Conservation (phyloP, 2,113 vertebrate genomes). For the Erythrolamprus reginae region DNA sequence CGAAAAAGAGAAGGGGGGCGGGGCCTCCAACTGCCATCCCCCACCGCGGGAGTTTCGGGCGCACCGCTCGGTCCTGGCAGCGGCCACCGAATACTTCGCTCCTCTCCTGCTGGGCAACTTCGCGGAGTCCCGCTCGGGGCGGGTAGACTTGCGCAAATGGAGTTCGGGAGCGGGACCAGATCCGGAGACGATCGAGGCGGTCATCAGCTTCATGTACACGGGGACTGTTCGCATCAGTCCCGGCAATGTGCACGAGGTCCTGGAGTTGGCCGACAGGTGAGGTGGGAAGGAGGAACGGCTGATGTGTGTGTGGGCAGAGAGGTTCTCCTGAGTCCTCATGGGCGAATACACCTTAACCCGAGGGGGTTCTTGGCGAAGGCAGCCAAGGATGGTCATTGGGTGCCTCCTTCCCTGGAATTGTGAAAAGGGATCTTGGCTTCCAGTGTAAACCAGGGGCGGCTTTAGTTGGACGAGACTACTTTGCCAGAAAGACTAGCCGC, state of each 20-base stretch:
- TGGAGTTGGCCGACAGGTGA: conserved; percentile 96
- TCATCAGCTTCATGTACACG: conserved; percentile 96
- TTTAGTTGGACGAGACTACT: not conserved
- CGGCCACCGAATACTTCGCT: conserved; percentile 93
- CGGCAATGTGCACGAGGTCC: conserved; percentile 92
- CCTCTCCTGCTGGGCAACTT: conserved; percentile 90
- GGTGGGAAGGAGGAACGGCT: not conserved
- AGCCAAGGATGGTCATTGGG: not conserved
- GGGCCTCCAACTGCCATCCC: conserved; percentile 73
- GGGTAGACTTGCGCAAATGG: conserved; percentile 97
- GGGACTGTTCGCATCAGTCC: conserved; percentile 93
- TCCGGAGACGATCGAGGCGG: conserved; percentile 92
- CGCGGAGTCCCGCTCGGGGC: conserved; percentile 87
- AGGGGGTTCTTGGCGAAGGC: not conserved
- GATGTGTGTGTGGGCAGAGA: not conserved
- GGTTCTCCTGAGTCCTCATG: not conserved
- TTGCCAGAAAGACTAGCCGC: not conserved
- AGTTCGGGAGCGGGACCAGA: conserved; percentile 92
- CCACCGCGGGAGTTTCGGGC: conserved; percentile 85
- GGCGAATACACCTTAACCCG: not conserved
- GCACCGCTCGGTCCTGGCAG: conserved; percentile 91
- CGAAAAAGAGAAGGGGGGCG: conserved; percentile 41
- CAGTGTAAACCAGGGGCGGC: not conserved
- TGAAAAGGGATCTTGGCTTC: not conserved
- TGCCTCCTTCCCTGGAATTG: not conserved